Evolutionary conservation across 2,113 vertebrate species (phyloP), one percentile per base, ranked within the genome.

Genomic region (Macaca nemestrina): DNA sequence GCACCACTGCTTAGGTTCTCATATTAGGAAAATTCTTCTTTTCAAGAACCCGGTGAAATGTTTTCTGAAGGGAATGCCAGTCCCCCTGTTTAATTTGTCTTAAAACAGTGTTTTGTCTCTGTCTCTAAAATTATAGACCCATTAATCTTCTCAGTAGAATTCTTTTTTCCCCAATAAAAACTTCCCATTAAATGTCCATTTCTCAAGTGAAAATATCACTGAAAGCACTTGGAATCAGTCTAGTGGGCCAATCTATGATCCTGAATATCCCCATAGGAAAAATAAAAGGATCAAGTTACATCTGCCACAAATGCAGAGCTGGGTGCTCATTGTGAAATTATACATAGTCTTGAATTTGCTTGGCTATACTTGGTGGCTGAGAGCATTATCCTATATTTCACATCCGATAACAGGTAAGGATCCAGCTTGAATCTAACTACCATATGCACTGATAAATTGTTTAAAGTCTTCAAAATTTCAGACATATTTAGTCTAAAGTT

Each of bases 111-210:
- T 93, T 97, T 83, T 76, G 70, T 73, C 18, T 95, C 43, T 76
- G 48, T 94, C 67, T 95, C 78, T 95, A 88, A 92, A 88, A 95
- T 67, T 85, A 94, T 0, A 94, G 52, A 79, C 18, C n/a, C 64
- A 93, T 79, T 97, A 81, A 93, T 95, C 72, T 96, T 90, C 57
- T 88, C 32, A 12, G 38, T 9, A 96, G 67, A 95, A 93, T 50
- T 45, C 35, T 43, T 35, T 14, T 68, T 6, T 45, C 73, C 40
- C 55, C 40, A 76, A 88, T n/a, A 95, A 91, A 87, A 93, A n/a
- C 30, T 84, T 80, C 67, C 90, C 82, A 72, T 88, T 82, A 67
- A 59, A 84, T 35, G 50, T 83, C 61, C 35, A 72, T 84, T 91
- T 83, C 79, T 88, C 81, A 87, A 86, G 59, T 72, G 68, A 95